Conservation (phyloP, 1,140 invertebrate genomes). For the Drosophila leontia region DNA sequence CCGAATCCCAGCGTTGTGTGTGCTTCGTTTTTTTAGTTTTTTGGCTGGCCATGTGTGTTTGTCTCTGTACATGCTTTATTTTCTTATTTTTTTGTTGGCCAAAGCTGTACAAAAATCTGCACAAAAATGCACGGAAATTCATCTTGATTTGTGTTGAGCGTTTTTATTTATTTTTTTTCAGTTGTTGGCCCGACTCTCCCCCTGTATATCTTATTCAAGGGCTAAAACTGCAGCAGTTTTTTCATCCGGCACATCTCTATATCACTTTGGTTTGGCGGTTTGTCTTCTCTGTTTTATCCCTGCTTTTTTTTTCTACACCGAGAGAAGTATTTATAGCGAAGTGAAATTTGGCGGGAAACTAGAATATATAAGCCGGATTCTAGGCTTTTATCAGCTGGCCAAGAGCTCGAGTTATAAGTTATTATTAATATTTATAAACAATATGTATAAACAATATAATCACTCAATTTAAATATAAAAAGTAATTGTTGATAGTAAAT, state of each 20-base stretch:
- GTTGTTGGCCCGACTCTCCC: conserved; percentile 4
- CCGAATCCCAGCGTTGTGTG: conserved; percentile 42
- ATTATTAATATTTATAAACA: too few species aligned
- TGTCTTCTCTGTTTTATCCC: conserved; percentile 32
- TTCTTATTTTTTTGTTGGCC: conserved; percentile 32
- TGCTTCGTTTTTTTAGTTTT: conserved; percentile 40
- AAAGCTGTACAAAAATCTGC: conserved; percentile 68
- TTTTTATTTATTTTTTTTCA: conserved; percentile 50
- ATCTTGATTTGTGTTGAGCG: conserved; percentile 77
- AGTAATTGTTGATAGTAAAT: too few species aligned
- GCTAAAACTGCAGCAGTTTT: conserved; percentile 51
- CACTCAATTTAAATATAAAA: too few species aligned
- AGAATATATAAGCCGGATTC: not conserved
- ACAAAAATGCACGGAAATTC: conserved; percentile 80
- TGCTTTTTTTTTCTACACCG: conserved; percentile 26
- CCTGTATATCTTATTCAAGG: conserved; percentile 48
- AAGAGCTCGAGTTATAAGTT: not conserved
- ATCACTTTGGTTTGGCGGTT: conserved; percentile 61
- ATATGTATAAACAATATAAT: too few species aligned
- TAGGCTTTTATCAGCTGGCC: too few species aligned
- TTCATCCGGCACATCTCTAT: conserved; percentile 45
- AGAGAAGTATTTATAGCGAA: too few species aligned
- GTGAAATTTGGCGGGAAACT: not conserved
- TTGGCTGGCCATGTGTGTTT: conserved; percentile 28
- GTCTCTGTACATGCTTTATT: conserved; percentile 23